Percentiles rank a stretch among this genome's conserved stretches.
phyloP scores from a whole-genome alignment of 37 sponge, comb jelly and placozoan genomes.

The Chondrilla cf. caribensis region DNA sequence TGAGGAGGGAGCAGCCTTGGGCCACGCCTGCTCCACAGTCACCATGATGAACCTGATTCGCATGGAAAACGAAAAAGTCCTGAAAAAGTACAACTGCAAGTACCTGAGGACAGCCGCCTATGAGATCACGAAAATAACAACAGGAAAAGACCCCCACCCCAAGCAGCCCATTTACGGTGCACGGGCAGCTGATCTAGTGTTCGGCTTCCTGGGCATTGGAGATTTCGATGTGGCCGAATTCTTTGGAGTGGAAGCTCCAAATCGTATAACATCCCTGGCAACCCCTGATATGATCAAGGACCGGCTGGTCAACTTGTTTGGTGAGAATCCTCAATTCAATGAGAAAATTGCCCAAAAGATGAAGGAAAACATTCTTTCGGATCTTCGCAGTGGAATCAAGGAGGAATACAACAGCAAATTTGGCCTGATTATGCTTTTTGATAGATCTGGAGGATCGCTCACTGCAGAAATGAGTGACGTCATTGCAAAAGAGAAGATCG shows the following conservation, averaged over 20 bases:
- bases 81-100: slow-evolving; percentile 65
- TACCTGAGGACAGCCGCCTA: slow-evolving; percentile 67
- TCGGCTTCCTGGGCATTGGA: slow-evolving; percentile 56
- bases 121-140: slow-evolving; percentile 69
- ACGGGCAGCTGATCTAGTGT: slow-evolving; percentile 68
- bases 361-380: slow-evolving; percentile 73
- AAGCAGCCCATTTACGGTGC: slow-evolving; percentile 78
- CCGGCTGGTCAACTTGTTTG: slow-evolving; percentile 60
- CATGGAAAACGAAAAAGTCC: slow-evolving; percentile 70
- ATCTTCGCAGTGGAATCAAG: slow-evolving; percentile 51
- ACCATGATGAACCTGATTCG: slow-evolving; percentile 83
- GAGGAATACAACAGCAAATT: slow-evolving; percentile 85
- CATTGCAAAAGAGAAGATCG: slow-evolving; percentile 37
- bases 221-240: slow-evolving; percentile 80
- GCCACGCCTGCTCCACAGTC: slow-evolving; percentile 78
- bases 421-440: slow-evolving; percentile 68
- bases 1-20: slow-evolving; percentile 86
- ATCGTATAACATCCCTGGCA: slow-evolving; percentile 74
- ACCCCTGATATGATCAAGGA: slow-evolving; percentile 63
- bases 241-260: slow-evolving; percentile 62
- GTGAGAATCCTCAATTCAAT: slow-evolving; percentile 52
- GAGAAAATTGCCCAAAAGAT: slow-evolving; percentile 48
- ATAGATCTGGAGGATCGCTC: slow-evolving; percentile 75
- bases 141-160: slow-evolving; percentile 60
- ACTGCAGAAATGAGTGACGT: slow-evolving; percentile 54